phyloP scores from a whole-genome alignment of 1,140 invertebrate genomes.

The Physella acuta region DNA sequence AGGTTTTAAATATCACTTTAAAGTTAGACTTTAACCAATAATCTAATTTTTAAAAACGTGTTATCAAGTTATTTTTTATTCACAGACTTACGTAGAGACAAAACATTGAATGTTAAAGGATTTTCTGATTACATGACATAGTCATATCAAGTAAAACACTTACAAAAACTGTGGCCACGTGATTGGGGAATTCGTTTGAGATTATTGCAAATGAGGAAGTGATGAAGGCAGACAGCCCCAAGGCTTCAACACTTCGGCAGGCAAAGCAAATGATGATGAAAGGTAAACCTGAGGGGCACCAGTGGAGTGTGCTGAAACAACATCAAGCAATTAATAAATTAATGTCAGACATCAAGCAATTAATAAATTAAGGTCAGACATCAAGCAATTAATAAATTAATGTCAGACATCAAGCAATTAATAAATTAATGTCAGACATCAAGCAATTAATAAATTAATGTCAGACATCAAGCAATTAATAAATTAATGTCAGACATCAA shows the following conservation, averaged over 20 bases:
- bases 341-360: too few relatives aligned
- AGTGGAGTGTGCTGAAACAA: conserved; percentile 63
- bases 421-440: too few relatives aligned
- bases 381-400: too few relatives aligned
- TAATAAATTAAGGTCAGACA: too few relatives aligned
- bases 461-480: too few relatives aligned
- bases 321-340: too few relatives aligned
- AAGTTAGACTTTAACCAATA: not conserved
- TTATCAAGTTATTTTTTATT: not conserved
- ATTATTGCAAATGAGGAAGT: conserved; percentile 91
- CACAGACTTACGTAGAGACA: not conserved
- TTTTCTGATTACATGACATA: conserved; percentile 84
- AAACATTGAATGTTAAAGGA: conserved; percentile 31
- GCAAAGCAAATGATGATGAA: conserved; percentile 85
- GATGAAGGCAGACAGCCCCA: conserved; percentile 87
- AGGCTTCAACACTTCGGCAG: conserved; percentile 83
- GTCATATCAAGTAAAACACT: too few relatives aligned
- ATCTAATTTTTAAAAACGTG: not conserved
- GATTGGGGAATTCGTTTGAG: conserved; percentile 86
- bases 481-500: too few relatives aligned
- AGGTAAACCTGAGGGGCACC: conserved; percentile 73
- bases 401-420: too few relatives aligned
- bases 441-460: too few relatives aligned
- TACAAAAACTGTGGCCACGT: conserved; percentile 87
- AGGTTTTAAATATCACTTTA: not conserved